Conservation (phyloP, 1,140 invertebrate genomes). For the Paraescarpia echinospica region DNA sequence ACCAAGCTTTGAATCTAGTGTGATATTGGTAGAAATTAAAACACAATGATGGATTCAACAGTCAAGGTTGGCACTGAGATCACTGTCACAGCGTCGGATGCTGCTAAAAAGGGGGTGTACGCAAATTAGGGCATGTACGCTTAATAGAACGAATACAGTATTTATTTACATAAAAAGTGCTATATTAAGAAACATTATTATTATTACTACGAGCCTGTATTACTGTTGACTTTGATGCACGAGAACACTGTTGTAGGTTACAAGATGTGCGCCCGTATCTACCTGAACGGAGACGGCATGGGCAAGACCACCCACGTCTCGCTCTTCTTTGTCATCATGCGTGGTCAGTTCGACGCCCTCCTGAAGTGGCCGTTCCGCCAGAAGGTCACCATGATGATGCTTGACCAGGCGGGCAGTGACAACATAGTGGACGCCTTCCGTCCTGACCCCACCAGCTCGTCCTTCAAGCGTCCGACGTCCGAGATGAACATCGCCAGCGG, state of each 20-base stretch:
- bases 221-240: neutral
- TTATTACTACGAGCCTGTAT: neutral
- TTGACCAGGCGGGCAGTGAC: slow-evolving; percentile 36
- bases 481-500: slow-evolving; percentile 58
- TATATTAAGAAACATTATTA: too few species aligned
- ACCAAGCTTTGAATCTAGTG: too few species aligned
- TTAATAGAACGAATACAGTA: too few species aligned
- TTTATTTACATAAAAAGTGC: too few species aligned
- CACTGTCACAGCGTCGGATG: too few species aligned
- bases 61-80: too few species aligned
- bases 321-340: slow-evolving; percentile 56
- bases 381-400: slow-evolving; percentile 37
- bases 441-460: slow-evolving; percentile 39
- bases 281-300: slow-evolving; percentile 72
- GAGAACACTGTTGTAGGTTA: slow-evolving; percentile 60
- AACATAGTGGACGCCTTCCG: slow-evolving; percentile 52
- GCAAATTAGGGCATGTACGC: too few species aligned
- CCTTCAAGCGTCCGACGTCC: slow-evolving; percentile 48
- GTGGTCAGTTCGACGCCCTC: slow-evolving; percentile 50
- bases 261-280: slow-evolving; percentile 80
- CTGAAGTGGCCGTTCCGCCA: slow-evolving; percentile 54
- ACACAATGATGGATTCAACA: too few species aligned
- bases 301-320: slow-evolving; percentile 53
- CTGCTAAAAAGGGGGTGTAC: too few species aligned
- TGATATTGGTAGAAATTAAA: too few species aligned